These are phyloP conservation scores for Diachasma alloeum DNA, from an alignment of 1,140 invertebrate species.

Conservation along the genomic window DNA sequence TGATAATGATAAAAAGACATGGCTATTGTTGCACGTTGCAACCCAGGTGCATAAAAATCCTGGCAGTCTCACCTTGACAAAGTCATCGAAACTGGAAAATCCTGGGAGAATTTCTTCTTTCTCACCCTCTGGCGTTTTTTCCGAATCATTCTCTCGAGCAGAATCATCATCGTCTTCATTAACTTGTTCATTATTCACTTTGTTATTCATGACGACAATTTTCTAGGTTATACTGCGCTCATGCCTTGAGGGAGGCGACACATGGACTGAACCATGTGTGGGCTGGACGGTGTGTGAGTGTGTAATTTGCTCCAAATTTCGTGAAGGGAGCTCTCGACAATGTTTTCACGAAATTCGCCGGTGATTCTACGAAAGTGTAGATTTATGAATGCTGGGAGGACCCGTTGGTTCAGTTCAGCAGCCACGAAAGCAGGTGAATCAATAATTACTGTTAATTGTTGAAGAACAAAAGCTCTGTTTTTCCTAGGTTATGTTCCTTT, in stretches of 20 bases:
- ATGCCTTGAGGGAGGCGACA: background rate
- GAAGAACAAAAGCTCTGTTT: background rate
- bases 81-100: background rate
- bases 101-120: background rate
- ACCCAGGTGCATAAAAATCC: background rate
- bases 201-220: background rate
- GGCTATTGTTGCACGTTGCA: background rate
- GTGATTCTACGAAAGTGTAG: conserved; percentile 4
- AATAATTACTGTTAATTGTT: background rate
- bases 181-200: background rate
- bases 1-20: too few species aligned
- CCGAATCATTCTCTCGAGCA: background rate
- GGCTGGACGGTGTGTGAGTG: too few species aligned
- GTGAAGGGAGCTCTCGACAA: background rate
- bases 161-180: background rate
- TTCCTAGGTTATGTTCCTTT: background rate
- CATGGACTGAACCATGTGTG: background rate
- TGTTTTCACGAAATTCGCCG: conserved; percentile 21
- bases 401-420: conserved; percentile 16
- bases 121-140: background rate
- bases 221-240: background rate
- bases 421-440: conserved; percentile 14
- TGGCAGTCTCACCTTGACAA: background rate
- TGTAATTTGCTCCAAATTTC: background rate
- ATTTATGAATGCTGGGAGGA: conserved; percentile 4